Evolutionary conservation across 53 echinoderm and acorn worm genomes (phyloP), one percentile per base, ranked within the genome.

Genomic region (Holothuria scabra): DNA sequence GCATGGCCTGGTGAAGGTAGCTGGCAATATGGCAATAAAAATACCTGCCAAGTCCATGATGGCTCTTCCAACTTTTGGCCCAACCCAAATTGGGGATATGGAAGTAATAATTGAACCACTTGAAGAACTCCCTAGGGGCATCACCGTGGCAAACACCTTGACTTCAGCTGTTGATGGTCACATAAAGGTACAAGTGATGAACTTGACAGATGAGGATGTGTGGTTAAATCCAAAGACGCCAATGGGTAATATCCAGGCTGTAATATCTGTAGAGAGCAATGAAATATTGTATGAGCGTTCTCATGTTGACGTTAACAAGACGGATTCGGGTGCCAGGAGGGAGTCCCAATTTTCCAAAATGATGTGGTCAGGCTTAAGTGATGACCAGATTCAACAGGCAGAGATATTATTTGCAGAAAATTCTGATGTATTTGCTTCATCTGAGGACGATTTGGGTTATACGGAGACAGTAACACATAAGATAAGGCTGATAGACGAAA

Each of bases 1-100:
- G 11, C 28, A 46, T 5, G 84, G 84, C 13, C 71, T 84, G 19
- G 84, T 72, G 1, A 32, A 72, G 19, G 84, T 84, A 16, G 84
- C 84, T 29, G 72, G 84, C 18, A 59, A 58, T 7, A n/a, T 23
- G 19, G 58, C 23, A 14, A 60, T 84, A 52, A 70, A 34, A 28
- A 22, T 84, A 37, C 71, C 59, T 12, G 58, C 72, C 30, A 64
- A 37, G 52, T 66, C 49, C 23, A 67, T 65, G 0, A 64, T 16
- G 66, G 48, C 31, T 2, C 24, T 83, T 20, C 12, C n/a, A 34
- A 67, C 49, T 1, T 6, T 38, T 5, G 34, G 30, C 31, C 34
- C 34, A 3, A 70, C 34, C 8, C 34, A 38, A 12, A 12, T 29
- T 7, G 7, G 9, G 29, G 65, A 23, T 10, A 63, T 4, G 32